Evolutionary conservation across 2,113 vertebrate species (phyloP), one percentile per base, ranked within the genome.

Genomic region (Nerophis lumbriciformis): DNA sequence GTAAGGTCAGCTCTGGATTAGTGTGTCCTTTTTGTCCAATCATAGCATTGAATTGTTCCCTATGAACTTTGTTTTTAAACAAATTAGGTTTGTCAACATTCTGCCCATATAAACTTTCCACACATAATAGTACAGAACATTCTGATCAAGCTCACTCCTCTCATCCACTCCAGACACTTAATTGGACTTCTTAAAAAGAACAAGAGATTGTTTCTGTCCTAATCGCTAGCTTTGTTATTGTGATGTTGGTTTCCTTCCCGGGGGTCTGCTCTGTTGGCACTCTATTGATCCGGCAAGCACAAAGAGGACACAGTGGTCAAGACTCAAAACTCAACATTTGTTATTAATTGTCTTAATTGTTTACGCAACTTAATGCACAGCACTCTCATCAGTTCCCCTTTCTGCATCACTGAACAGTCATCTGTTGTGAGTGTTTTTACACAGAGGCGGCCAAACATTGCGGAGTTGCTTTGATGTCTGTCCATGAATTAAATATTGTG

Each of bases 201-300:
- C 62, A 76, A 35, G 52, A 72, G 55, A 48, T 38, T 66, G 66
- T 54, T 28, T 37, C 61, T 74, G 53, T 74, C 48, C 52, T 65
- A 8, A 48, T 76, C 45, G 37, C 39, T 42, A 36, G 67, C 72
- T 83, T 56, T 62, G 69, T 54, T 64, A 60, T 61, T 72, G 69
- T 63, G 69, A 71, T 65, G 73, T 61, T 36, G 49, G 28, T 67
- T 69, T 69, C 21, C 38, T 44, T 75, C 65, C 65, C 55, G 61
- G 48, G 37, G 61, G 50, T 71, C 71, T 59, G 59, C 67, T 71
- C 72, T 19, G 66, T 65, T 66, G 55, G 63, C 38, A 28, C 55
- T 66, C 69, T 63, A 76, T 80, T 76, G 78, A 81, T 76, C 72
- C 58, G 48, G 72, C 59, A 44, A 36, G 57, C 54, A 60, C 61